Base-by-base conservation (phyloP, 2,797 vertebrate genomes). In the Helarctos malayanus region DNA sequence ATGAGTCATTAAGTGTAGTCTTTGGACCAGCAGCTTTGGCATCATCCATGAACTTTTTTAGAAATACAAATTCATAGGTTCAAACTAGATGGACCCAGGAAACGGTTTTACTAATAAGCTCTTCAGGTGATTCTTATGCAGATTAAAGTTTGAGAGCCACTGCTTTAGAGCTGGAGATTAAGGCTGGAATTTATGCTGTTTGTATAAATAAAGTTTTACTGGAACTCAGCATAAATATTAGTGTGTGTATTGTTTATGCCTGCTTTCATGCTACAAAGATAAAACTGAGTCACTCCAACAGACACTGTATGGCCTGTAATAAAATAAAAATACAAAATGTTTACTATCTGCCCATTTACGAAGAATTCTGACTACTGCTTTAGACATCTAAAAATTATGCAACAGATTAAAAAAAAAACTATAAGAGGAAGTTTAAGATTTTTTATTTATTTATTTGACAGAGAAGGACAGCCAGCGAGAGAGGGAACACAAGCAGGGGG, bases 281-380 rank as follows among this genome's bases (percentile, higher is more conserved):
- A 52, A 45, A 95, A 81, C 0, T 57, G 16, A 87, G 65, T 7
- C 95, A 15, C 7, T 75, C 2, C n/a, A 78, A 76, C 11, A 83
- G 32, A 61, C 2, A 45, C 7, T n/a, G 13, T 54, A 71, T 5
- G 15, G 71, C 47, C 25, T 75, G 6, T n/a, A 79, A 61, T 81
- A 80, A 79, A 73, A 73, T 47, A 52, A 89, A 97, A 95, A 73
- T 29, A 45, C 3, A 79, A 47, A 38, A 45, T 76, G 54, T 86
- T 75, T 86, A 59, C 18, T 52, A 47, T 12, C 3, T 61, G 45
- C 35, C 45, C 18, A 63, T 75, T 88, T 80, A 88, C 0, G 32
- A 88, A 94, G 29, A 96, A 63, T 32, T 25, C 10, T 12, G 35
- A 93, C 2, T 29, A 18, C 21, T 81, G 10, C 23, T 56, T 19